A percentile compares a stretch with the other conserved stretches of the same genome.
These are phyloP conservation scores for Cochlearius cochlearius DNA, from an alignment of 2,113 vertebrate species.

Conservation along the genomic window DNA sequence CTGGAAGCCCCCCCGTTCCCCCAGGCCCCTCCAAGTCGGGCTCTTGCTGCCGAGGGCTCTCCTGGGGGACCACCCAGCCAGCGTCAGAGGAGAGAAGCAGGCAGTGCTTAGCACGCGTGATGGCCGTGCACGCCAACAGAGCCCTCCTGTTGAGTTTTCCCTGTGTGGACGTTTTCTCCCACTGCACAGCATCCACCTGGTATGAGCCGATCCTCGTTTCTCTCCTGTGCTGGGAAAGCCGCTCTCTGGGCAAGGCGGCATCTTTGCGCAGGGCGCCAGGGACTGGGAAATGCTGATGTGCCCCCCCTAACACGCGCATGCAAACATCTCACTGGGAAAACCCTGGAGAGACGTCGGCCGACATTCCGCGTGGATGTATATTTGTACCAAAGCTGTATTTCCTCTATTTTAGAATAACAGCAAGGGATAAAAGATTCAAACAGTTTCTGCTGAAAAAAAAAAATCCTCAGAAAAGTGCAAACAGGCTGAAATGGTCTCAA, in stretches of 20 bases:
- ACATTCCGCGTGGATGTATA: rapidly evolving
- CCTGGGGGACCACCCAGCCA: neutral
- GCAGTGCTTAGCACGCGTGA: neutral
- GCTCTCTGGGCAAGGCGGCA: neutral
- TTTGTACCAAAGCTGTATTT: neutral
- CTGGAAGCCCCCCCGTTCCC: neutral
- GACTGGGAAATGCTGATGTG: neutral
- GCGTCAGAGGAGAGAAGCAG: neutral
- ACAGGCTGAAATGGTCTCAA: neutral
- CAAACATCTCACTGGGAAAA: neutral
- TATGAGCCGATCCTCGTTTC: neutral
- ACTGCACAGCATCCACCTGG: neutral
- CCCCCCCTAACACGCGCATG: neutral
- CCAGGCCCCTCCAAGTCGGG: neutral
- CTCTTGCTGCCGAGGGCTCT: neutral
- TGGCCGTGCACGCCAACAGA: neutral
- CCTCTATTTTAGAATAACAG: neutral
- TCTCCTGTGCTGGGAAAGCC: neutral
- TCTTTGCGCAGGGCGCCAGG: neutral
- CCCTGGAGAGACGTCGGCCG: neutral
- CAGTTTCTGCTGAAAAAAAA: neutral
- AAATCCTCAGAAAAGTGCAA: neutral
- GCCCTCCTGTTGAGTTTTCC: neutral
- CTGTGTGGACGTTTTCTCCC: neutral
- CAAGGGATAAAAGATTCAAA: neutral